A percentile compares a stretch with the other conserved stretches of the same genome.
phyloP scores from a whole-genome alignment of 2,113 vertebrate species.

The Phrynosoma blainvillii region DNA sequence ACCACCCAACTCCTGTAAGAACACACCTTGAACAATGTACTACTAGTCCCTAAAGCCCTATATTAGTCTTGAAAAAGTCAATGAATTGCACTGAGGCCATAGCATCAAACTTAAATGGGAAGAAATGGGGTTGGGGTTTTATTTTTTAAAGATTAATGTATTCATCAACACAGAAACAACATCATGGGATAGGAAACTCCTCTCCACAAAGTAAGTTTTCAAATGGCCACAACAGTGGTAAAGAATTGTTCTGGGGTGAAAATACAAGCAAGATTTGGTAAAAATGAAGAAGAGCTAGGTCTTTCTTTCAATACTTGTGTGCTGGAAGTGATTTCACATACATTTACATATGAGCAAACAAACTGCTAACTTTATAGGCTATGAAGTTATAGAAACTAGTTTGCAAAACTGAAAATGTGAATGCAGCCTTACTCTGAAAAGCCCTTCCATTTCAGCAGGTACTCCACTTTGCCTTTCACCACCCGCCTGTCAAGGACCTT shows the following conservation, averaged over 20 bases:
- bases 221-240: neutral
- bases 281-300: neutral
- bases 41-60: neutral
- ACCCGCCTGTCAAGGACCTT: conserved; percentile 94
- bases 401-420: neutral
- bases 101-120: neutral
- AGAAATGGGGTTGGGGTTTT: neutral
- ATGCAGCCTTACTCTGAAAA: conserved; percentile 88
- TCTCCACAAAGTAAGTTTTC: neutral
- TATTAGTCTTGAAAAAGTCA: neutral
- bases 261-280: neutral
- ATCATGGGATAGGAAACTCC: neutral
- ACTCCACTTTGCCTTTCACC: conserved; percentile 95
- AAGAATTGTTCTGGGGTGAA: neutral
- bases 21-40: neutral
- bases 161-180: neutral
- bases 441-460: conserved; percentile 98
- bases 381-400: neutral
- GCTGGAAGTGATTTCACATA: too few relatives aligned
- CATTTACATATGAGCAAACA: neutral
- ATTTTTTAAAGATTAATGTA: neutral
- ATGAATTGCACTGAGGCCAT: neutral
- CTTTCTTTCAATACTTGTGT: conserved; percentile 21
- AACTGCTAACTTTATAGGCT: neutral
- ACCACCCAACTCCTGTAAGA: neutral